Base-by-base conservation (phyloP, 2,888 invertebrate genomes). In the Eupithecia centaureata region DNA sequence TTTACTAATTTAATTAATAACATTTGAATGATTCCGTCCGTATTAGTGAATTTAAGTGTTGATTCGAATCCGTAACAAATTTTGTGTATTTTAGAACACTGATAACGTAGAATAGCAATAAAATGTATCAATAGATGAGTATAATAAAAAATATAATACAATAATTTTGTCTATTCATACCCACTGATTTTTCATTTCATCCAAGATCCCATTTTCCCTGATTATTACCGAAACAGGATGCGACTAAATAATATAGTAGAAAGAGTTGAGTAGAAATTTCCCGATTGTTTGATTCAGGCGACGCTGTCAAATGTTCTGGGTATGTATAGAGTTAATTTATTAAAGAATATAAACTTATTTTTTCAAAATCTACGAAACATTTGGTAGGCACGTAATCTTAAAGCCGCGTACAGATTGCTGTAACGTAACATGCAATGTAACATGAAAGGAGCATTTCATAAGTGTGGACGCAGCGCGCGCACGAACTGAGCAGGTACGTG, bases 1-100 rank as follows among this genome's bases (percentile, higher is more conserved):
- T 92, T 90, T 92, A 92, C 91, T 92, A 92, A 93, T 89, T 86
- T 85, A 85, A 90, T 81, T 80, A 65, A 77, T 81, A 82, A 82
- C 79, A 79, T 80, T 82, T 79, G 77, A 82, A 76, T 80, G 54
- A 86, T 81, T 87, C 88, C 86, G 87, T 88, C 87, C 88, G 83
- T 64, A 84, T 83, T 64, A 84, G 79, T 83, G 63, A 69, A 56
- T 66, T 57, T 61, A 67, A n/a, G n/a, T n/a, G n/a, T 42, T 30
- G 58, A 77, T 74, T 80, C 77, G 78, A 76, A 76, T 79, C 80
- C 77, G 77, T 76, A 74, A 72, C 79, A 79, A 79, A 83, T 77
- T 79, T 80, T 87, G 83, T 87, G 84, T 86, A 87, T 81, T 82
- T 82, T 83, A 82, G 85, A 85, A 84, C 81, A 83, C 79, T 78